Evolutionary conservation across 1,140 invertebrate species (phyloP), one percentile per base, ranked within the genome.

Genomic region (Caenorhabditis tropicalis): DNA sequence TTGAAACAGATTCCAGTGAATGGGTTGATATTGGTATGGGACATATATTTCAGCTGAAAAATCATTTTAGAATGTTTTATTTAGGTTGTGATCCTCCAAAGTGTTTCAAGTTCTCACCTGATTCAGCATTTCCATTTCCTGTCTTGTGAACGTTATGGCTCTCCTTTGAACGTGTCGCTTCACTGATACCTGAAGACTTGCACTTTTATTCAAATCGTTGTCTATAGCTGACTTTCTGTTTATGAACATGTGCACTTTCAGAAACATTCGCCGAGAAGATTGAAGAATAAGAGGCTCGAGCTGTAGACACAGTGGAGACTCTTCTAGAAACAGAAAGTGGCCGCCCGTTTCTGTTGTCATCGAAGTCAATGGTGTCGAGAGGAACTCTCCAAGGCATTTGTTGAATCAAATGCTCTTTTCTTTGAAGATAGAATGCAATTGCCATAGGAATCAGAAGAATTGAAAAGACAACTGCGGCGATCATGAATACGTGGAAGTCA

Each of bases 1-100:
- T 85, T 85, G 56, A 85, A 85, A 15, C 70, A 80, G 16, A 85
- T 85, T 65, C 83, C 83, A 65, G 36, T 60, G 53, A 85, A 85
- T 0, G 74, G 74, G 56, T 85, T 85, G 79, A 85, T 56, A 21
- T 85, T 85, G 0, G 79, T 29, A 29, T 85, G 83, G 9, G 56
- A 65, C 43, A 80, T 49, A 43, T 80, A 33, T 65, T 81, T 85
- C 15, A 80, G 79, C 60, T 84, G 39, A 16, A 83, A 70, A 51
- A n/a, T 46, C 43, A 16, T 10, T 46, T 46, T 46, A n/a, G n/a
- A n/a, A n/a, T n/a, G n/a, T n/a, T n/a, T n/a, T n/a, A n/a, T n/a
- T n/a, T n/a, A n/a, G n/a, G n/a, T n/a, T n/a, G n/a, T n/a, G n/a
- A n/a, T n/a, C n/a, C n/a, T n/a, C n/a, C n/a, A n/a, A n/a, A n/a